Percentiles rank a stretch among this genome's conserved stretches.
These are phyloP conservation scores for Myotis davidii DNA, from an alignment of 2,113 vertebrate genomes.

Conservation along the genomic window DNA sequence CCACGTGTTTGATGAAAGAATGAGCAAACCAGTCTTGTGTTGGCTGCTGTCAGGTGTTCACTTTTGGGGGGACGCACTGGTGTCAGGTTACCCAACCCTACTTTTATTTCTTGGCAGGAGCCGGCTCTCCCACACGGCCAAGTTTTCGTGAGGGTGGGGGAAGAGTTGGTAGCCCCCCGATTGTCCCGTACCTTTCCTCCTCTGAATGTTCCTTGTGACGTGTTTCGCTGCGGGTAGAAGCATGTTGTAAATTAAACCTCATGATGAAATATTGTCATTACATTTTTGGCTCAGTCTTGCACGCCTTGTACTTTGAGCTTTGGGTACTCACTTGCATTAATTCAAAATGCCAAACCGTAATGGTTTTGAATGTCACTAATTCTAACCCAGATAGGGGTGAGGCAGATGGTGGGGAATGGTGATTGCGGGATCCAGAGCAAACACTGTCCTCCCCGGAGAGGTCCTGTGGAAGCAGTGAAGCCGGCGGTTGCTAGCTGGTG, in stretches of 20 bases:
- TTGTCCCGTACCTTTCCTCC: neutral
- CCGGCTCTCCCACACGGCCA: no score
- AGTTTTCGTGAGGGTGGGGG: neutral
- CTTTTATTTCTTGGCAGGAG: neutral
- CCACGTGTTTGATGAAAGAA: neutral
- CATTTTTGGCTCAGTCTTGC: slow-evolving; percentile 11
- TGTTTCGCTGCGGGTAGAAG: neutral
- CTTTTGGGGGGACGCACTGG: neutral
- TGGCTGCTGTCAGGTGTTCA: neutral
- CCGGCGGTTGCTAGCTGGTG: neutral
- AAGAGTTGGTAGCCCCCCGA: neutral
- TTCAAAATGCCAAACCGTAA: slow-evolving; percentile 56
- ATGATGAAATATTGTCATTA: slow-evolving; percentile 23
- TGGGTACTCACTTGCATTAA: slow-evolving; percentile 54
- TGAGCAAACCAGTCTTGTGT: neutral
- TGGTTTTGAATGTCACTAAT: slow-evolving; percentile 55
- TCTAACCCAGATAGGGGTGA: slow-evolving; percentile 53
- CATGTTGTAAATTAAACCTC: neutral
- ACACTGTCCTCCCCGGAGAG: slow-evolving; percentile 26
- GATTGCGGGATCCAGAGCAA: neutral
- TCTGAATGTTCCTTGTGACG: neutral
- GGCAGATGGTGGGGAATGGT: slow-evolving; percentile 63
- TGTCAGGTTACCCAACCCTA: neutral
- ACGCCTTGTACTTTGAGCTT: slow-evolving; percentile 34
- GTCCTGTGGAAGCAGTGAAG: slow-evolving; percentile 24